phyloP scores from a whole-genome alignment of 2,797 vertebrate genomes.

The Liparis tanakae region DNA sequence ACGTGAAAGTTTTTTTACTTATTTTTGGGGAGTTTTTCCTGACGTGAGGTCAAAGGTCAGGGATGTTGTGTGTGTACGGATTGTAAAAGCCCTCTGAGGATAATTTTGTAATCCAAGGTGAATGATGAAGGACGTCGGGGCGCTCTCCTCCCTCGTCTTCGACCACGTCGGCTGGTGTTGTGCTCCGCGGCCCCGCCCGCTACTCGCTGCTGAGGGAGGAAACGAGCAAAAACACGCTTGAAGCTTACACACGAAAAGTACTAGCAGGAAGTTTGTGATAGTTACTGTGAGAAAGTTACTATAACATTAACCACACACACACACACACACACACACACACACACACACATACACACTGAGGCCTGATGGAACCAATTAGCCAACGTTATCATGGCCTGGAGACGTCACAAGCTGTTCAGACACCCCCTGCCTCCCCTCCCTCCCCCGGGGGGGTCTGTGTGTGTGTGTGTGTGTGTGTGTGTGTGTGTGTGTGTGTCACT shows the following conservation, averaged over 20 bases:
- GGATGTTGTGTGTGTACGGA: too few relatives aligned
- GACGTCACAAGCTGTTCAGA: constrained; percentile 78
- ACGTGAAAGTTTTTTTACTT: too few relatives aligned
- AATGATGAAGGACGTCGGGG: background rate
- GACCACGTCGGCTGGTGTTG: background rate
- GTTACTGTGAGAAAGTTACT: background rate
- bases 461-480: constrained; percentile 17
- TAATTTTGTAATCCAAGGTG: background rate
- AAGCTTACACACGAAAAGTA: background rate
- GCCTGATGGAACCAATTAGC: constrained; percentile 77
- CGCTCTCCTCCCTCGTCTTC: background rate
- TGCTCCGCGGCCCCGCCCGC: background rate
- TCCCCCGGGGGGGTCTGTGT: constrained; percentile 41
- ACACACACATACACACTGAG: constrained; percentile 38
- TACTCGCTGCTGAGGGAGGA: background rate
- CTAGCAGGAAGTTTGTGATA: background rate
- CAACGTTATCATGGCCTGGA: constrained; percentile 76
- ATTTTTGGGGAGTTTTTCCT: too few relatives aligned
- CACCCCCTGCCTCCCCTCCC: constrained; percentile 21
- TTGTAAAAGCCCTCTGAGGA: too few relatives aligned
- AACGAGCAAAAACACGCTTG: background rate
- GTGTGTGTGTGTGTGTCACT: constrained; percentile 42
- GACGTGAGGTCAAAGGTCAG: too few relatives aligned
- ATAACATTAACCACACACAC: background rate
- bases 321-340: constrained; percentile 30